These are phyloP conservation scores for Danaus chrysippus DNA, from an alignment of 2,888 invertebrate genomes.

Conservation along the genomic window DNA sequence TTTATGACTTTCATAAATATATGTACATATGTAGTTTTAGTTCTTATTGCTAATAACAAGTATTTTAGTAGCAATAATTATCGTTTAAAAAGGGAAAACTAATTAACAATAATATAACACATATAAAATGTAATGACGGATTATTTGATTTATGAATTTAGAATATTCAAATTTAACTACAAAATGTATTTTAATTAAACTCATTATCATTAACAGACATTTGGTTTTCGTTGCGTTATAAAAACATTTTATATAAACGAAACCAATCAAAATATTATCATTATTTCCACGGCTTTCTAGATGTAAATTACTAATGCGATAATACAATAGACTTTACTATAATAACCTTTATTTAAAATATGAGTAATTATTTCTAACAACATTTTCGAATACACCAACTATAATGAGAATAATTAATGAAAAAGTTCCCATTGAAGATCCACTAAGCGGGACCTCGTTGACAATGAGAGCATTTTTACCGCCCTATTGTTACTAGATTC, in stretches of 20 bases:
- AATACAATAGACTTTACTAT: not conserved
- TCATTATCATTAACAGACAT: slow-evolving; percentile 28
- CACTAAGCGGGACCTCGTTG: slow-evolving; percentile 27
- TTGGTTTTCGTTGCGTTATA: slow-evolving; percentile 8
- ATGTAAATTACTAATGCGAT: too few species aligned
- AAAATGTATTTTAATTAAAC: slow-evolving; percentile 18
- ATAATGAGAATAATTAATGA: slow-evolving; percentile 1
- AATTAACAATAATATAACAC: too few species aligned
- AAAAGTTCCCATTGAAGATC: slow-evolving; percentile 18
- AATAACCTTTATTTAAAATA: not conserved
- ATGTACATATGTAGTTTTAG: too few species aligned
- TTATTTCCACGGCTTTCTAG: too few species aligned
- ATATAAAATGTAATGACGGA: too few species aligned
- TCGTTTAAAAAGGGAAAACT: too few species aligned
- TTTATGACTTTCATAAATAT: too few species aligned
- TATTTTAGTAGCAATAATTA: too few species aligned
- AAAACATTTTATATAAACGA: slow-evolving; percentile 3
- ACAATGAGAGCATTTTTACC: slow-evolving; percentile 36
- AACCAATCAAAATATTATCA: not conserved
- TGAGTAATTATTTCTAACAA: not conserved
- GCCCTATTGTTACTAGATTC: slow-evolving; percentile 40
- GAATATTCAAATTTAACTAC: slow-evolving; percentile 31
- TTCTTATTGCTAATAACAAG: too few species aligned
- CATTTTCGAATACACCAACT: not conserved
- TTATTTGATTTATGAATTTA: slow-evolving; percentile 33